Evolutionary conservation across 2,888 invertebrate genomes (phyloP).

Genomic region (Amblyjoppa proteus): DNA sequence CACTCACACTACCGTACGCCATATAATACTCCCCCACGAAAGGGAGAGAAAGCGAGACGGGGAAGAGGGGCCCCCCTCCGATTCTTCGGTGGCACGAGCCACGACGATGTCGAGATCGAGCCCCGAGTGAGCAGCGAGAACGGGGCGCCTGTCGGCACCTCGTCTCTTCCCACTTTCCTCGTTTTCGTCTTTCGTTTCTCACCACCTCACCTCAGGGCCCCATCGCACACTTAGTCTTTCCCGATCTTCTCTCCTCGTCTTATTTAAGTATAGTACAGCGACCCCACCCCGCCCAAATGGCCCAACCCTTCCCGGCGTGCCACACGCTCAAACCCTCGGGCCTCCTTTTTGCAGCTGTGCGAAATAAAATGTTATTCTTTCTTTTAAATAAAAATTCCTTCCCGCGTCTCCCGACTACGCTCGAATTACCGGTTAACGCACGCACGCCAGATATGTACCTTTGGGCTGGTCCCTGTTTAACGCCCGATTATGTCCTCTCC

Average conservation of each 20-base stretch:
- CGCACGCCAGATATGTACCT: conserved; percentile 52
- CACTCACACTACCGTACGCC: conserved; percentile 10
- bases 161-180: conserved; percentile 65
- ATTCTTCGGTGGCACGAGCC: conserved; percentile 78
- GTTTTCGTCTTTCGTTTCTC: conserved; percentile 55
- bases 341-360: conserved; percentile 65
- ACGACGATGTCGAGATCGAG: conserved; percentile 45
- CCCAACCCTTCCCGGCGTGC: conserved; percentile 49
- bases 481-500: conserved; percentile 16
- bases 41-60: conserved; percentile 67
- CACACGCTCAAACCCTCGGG: conserved; percentile 62
- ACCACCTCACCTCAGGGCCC: conserved; percentile 64
- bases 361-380: conserved; percentile 34
- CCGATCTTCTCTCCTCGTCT: conserved; percentile 66
- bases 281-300: conserved; percentile 52
- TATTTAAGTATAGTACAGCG: conserved; percentile 68
- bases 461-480: conserved; percentile 17
- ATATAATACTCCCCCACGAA: conserved; percentile 73
- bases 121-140: conserved; percentile 46
- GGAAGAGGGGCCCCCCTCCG: conserved; percentile 59
- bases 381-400: conserved; percentile 20
- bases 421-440: conserved; percentile 53
- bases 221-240: conserved; percentile 58
- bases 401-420: conserved; percentile 33
- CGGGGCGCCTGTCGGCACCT: conserved; percentile 72